Evolutionary conservation across 2,888 invertebrate species (phyloP).

Genomic region (Nomada ferruginata): DNA sequence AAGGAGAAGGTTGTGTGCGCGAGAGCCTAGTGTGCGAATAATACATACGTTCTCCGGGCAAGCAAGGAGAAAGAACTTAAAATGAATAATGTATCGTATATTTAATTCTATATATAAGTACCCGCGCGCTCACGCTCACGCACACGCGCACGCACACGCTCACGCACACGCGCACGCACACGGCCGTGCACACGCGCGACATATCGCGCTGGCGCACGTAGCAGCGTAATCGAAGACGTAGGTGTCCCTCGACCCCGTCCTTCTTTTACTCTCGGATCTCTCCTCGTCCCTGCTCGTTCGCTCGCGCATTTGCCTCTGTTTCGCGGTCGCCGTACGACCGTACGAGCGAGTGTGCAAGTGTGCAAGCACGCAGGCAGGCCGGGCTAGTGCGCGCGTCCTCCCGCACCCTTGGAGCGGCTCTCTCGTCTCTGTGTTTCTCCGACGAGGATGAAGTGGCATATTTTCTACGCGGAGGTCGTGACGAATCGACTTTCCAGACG

Average conservation of each 20-base stretch:
- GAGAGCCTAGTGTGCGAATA: conserved; percentile 55
- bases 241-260: conserved; percentile 57
- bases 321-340: conserved; percentile 24
- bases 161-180: conserved; percentile 10
- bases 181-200: not conserved
- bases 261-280: conserved; percentile 27
- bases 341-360: not conserved
- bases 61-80: conserved; percentile 83
- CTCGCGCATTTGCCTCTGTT: conserved; percentile 56
- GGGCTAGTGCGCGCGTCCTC: not conserved
- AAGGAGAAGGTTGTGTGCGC: conserved; percentile 19
- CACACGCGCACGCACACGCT: conserved; percentile 12
- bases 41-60: conserved; percentile 77
- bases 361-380: not conserved
- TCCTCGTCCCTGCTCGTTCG: conserved; percentile 42
- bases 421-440: conserved; percentile 56
- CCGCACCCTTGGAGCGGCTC: conserved; percentile 16
- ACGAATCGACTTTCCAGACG: conserved; percentile 81
- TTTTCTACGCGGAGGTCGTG: conserved; percentile 81
- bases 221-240: conserved; percentile 56
- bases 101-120: conserved; percentile 82
- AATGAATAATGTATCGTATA: conserved; percentile 85
- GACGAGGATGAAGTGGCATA: conserved; percentile 80
- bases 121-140: conserved; percentile 62
- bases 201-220: conserved; percentile 10